Evolutionary conservation across 2,797 vertebrate species (phyloP).

Genomic region (Limnodromus scolopaceus): DNA sequence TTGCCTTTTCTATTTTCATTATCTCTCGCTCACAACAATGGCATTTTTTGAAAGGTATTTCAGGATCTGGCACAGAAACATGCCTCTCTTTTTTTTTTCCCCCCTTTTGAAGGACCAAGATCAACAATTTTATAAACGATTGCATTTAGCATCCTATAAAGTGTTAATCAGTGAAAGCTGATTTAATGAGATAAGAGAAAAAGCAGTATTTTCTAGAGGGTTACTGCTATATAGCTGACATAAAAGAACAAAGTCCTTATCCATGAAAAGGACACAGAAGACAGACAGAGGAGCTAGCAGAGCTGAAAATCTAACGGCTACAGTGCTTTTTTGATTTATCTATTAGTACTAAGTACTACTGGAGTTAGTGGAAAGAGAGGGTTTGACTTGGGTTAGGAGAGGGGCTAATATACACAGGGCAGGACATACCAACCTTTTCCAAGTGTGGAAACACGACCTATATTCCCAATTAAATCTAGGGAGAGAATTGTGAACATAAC

Average conservation of each 20-base stretch:
- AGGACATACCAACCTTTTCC: slow-evolving; percentile 99
- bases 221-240: slow-evolving; percentile 73
- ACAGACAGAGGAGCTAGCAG: slow-evolving; percentile 83
- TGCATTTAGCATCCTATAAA: slow-evolving; percentile 68
- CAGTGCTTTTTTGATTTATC: slow-evolving; percentile 80
- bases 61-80: slow-evolving; percentile 23
- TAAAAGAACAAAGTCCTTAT: slow-evolving; percentile 75
- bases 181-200: slow-evolving; percentile 72
- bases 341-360: slow-evolving; percentile 87
- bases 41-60: slow-evolving; percentile 42
- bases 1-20: slow-evolving; percentile 35
- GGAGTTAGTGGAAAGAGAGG: slow-evolving; percentile 93
- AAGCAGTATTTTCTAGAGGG: slow-evolving; percentile 73
- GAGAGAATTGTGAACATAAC: slow-evolving; percentile 99
- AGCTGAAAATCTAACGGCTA: slow-evolving; percentile 85
- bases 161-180: slow-evolving; percentile 74
- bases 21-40: slow-evolving; percentile 47
- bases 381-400: slow-evolving; percentile 96
- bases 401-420: slow-evolving; percentile 99
- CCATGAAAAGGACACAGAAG: slow-evolving; percentile 76
- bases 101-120: slow-evolving; percentile 59
- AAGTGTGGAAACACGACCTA: slow-evolving; percentile 99
- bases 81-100: neutral
- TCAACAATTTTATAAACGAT: slow-evolving; percentile 60
- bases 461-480: slow-evolving; percentile 99